Evolutionary conservation across 1,140 invertebrate genomes (phyloP).

Genomic region (Dufourea novaeangliae): DNA sequence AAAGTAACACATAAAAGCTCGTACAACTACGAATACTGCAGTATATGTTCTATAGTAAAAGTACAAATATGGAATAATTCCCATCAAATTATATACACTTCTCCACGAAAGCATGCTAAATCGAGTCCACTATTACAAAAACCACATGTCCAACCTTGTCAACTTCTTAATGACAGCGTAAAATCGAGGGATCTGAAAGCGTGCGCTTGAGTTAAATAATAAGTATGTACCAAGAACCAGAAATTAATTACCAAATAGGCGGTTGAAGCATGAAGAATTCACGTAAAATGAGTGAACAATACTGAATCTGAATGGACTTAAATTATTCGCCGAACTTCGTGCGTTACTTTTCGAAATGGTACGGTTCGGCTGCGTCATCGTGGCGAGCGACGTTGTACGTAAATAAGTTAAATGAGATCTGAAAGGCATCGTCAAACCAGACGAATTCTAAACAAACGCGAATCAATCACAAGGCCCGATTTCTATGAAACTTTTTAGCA

Average conservation of each 20-base stretch:
- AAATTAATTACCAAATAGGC: not conserved
- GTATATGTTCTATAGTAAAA: too few relatives aligned
- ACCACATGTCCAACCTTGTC: too few relatives aligned
- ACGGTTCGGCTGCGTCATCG: constrained; percentile 30
- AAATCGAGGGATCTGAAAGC: too few relatives aligned
- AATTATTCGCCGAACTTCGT: not conserved
- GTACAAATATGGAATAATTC: too few relatives aligned
- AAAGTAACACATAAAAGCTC: too few relatives aligned
- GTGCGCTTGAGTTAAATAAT: too few relatives aligned
- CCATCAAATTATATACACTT: too few relatives aligned
- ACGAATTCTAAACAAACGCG: constrained; percentile 41
- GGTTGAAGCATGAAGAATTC: not conserved
- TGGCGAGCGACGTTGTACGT: not conserved
- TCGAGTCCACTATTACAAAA: too few relatives aligned
- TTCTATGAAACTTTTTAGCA: constrained; percentile 28
- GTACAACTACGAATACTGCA: too few relatives aligned
- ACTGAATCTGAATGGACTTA: constrained; percentile 8
- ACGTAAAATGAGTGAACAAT: not conserved
- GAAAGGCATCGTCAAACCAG: constrained; percentile 5
- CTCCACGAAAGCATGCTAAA: too few relatives aligned
- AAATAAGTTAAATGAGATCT: constrained; percentile 12
- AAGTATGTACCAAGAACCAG: not conserved
- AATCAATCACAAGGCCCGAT: constrained; percentile 24
- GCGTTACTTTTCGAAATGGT: constrained; percentile 19
- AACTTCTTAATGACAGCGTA: too few relatives aligned